Conservation (phyloP, 2,797 vertebrate species). For the Propithecus deckenii region DNA sequence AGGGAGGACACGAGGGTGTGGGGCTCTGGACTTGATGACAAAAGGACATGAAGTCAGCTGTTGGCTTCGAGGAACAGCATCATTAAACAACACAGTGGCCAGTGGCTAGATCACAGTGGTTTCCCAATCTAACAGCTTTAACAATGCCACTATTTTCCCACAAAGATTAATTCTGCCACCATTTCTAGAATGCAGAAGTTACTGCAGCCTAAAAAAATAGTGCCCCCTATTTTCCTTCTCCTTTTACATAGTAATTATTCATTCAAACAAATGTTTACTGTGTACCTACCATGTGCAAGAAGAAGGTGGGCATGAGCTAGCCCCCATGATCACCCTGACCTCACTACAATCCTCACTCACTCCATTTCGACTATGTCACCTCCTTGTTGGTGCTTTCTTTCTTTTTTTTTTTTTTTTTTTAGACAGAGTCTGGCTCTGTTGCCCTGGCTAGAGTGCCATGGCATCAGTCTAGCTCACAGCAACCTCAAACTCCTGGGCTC, state of each 20-base stretch:
- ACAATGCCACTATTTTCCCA: not conserved
- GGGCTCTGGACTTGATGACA: not conserved
- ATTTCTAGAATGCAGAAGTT: not conserved
- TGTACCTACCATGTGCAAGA: not conserved
- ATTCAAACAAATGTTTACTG: not conserved
- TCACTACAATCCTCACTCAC: not conserved
- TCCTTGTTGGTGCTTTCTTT: not conserved
- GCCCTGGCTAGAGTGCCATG: too few species aligned
- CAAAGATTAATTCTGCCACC: not conserved
- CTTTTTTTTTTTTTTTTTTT: too few species aligned
- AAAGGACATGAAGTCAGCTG: not conserved
- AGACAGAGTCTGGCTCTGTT: too few species aligned
- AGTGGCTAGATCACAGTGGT: not conserved
- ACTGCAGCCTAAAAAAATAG: not conserved
- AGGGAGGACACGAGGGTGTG: not conserved
- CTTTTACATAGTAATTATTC: not conserved
- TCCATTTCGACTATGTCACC: not conserved
- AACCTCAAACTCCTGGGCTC: too few species aligned
- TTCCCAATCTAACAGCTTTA: not conserved
- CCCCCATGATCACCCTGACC: not conserved
- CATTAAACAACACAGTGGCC: not conserved
- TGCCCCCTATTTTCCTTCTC: not conserved
- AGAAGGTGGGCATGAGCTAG: not conserved
- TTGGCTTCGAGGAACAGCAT: not conserved
- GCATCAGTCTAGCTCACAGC: too few species aligned